A percentile compares a stretch with the other conserved stretches of the same genome.
These are phyloP conservation scores for Peromyscus nudipes DNA, from an alignment of 2,797 vertebrate species.

Conservation along the genomic window DNA sequence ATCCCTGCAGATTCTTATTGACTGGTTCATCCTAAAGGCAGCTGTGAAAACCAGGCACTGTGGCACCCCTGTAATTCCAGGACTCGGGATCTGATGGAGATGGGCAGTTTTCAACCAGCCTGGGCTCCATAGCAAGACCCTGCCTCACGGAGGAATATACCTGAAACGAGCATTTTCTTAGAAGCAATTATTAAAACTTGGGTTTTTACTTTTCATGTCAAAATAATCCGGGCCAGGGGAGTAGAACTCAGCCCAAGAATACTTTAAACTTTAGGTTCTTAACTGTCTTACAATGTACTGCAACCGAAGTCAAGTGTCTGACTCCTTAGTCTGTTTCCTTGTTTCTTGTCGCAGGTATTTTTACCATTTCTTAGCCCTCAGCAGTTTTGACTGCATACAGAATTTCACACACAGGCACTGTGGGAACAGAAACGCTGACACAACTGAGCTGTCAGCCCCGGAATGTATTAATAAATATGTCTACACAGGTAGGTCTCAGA, in stretches of 20 bases:
- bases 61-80: background rate
- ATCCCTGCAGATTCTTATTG: background rate
- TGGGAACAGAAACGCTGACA: constrained; percentile 41
- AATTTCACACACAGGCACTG: background rate
- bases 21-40: constrained; percentile 19
- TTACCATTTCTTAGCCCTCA: constrained; percentile 23
- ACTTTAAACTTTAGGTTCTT: constrained; percentile 60
- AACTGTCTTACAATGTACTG: constrained; percentile 12
- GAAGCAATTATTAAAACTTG: constrained; percentile 5
- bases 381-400: constrained; percentile 15
- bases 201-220: constrained; percentile 27
- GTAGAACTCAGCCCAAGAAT: background rate
- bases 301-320: background rate
- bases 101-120: background rate
- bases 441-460: background rate
- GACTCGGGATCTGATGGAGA: background rate
- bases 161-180: background rate
- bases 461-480: background rate
- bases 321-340: constrained; percentile 14
- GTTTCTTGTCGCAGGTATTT: constrained; percentile 3
- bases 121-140: background rate
- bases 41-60: background rate
- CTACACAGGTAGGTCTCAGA: background rate
- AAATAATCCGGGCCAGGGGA: background rate
- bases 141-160: background rate